Base-by-base conservation (phyloP, 1,140 invertebrate species). In the Psix sp. region DNA sequence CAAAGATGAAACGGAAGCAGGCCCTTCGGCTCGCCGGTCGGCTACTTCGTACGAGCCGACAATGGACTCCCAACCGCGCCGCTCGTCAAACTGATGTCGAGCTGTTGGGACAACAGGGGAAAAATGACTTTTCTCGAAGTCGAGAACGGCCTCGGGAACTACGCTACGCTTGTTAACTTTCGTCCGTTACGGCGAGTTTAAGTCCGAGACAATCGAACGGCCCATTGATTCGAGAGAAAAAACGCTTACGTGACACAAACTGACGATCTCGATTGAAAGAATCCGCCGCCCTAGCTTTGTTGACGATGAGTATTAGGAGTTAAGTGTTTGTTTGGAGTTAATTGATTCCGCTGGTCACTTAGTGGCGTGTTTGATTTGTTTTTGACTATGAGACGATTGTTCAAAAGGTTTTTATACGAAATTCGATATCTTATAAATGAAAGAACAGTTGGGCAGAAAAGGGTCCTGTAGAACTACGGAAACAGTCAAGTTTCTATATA, bases 1-100 rank as follows among this genome's bases (percentile, higher is more conserved):
- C 38, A 68, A 59, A 60, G 21, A 42, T 51, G 54, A 60, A 68
- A 68, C 65, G 65, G 65, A 68, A 68, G 65, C 65, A 46, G 65
- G 36, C 62, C 51, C 51, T 66, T 45, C 21, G 51, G 31, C 42
- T 26, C 21, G 45, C 40, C 7, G 11, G 29, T 20, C 10, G 33
- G 39, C 51, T 57, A 56, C 63, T 49, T 57, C 45, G 54, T 54
- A 51, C 43, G 63, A 33, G 15, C 7, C 39, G 11, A 68, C 54
- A 52, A 57, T 59, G 11, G 62, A 6, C 51, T 17, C 10, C 62
- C 62, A 66, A 17, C 49, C 10, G 57, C 5, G 57, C 10, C 17
- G 36, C 36, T 62, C 57, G 45, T 51, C 42, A 59, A 59, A 18
- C 15, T 26, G 9, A 38, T 18, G 40, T 48, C 39, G 31, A 2